These are phyloP conservation scores for Melanotaenia parkinsoni DNA, from an alignment of 2,797 vertebrate genomes.

Conservation along the genomic window DNA sequence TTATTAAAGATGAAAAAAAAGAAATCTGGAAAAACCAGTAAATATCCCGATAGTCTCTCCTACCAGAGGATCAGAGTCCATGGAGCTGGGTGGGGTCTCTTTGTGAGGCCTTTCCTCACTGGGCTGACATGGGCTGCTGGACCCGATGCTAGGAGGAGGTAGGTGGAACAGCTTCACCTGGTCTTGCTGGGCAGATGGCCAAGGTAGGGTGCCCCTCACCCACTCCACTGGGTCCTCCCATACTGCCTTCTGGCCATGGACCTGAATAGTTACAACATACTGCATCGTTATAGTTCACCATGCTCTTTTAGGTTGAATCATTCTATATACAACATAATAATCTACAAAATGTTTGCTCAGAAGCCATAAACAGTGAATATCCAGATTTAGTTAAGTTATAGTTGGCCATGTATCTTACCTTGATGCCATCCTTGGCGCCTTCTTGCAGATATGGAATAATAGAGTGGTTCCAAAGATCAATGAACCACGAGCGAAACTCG, in stretches of 20 bases:
- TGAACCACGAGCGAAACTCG: conserved; percentile 98
- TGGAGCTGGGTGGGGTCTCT: conserved; percentile 93
- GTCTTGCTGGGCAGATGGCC: conserved; percentile 97
- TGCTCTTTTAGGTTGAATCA: neutral
- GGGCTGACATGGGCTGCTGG: conserved; percentile 86
- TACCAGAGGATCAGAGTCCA: conserved; percentile 96
- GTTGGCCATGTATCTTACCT: conserved; percentile 78
- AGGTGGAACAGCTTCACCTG: conserved; percentile 97
- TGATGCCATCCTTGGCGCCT: conserved; percentile 96
- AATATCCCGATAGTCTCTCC: conserved; percentile 14
- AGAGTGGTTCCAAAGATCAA: conserved; percentile 98
- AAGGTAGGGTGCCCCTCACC: conserved; percentile 97
- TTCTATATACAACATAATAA: neutral
- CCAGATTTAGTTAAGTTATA: neutral
- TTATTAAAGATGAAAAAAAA: neutral
- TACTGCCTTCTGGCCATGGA: conserved; percentile 94
- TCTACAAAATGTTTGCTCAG: neutral
- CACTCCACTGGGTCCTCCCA: conserved; percentile 99
- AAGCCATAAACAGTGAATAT: neutral
- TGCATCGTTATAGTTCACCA: neutral
- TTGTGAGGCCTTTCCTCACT: conserved; percentile 89
- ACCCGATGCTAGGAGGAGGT: conserved; percentile 90
- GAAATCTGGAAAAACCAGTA: neutral
- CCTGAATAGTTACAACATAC: conserved; percentile 76
- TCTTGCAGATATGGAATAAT: conserved; percentile 99